Base-by-base conservation (phyloP, 1,140 invertebrate species). In the Drosophila littoralis region DNA sequence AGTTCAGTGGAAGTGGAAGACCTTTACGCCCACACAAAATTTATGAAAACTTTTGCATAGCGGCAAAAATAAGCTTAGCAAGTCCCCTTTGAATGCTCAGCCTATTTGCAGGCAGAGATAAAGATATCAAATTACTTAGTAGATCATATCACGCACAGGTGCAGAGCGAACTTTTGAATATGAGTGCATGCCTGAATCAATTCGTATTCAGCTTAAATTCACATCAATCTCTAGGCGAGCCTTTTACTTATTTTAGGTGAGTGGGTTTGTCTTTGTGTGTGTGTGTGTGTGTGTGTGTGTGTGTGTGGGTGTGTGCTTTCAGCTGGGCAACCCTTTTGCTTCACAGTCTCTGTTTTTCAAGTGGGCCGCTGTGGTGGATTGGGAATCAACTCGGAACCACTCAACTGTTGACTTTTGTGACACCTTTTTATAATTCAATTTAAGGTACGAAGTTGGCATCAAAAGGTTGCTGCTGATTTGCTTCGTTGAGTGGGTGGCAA, bases 361-460 rank as follows among this genome's bases (percentile, higher is more conserved):
- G 50, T 15, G 33, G 33, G 46, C 22, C 17, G 12, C 12, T 28
- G 7, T 17, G 51, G 51, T 36, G 33, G 33, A n/a, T 8, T 40
- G 52, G 40, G 13, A 28, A 33, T 22, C 40, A 33, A 7, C 12
- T 45, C 7, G 43, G 51, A 63, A 61, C 43, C 61, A 60, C 43
- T 51, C 57, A 74, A 48, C 48, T 68, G 66, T 71, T 79, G 80
- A 83, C 63, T 84, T 67, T 76, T 70, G 67, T 78, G 36, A 80
- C 81, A 83, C 81, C 81, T 84, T 80, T 66, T 83, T 82, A 84
- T 80, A 84, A 83, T 84, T 84, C 81, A 83, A 84, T 84, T 83
- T 84, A 69, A 59, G 73, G 72, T 72, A 73, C 72, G 65, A 52
- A 58, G 64, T 68, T 58, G 79, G 76, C 81, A 72, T 82, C 80